Evolutionary conservation across 2,797 vertebrate species (phyloP).

Genomic region (Babyrousa celebensis): DNA sequence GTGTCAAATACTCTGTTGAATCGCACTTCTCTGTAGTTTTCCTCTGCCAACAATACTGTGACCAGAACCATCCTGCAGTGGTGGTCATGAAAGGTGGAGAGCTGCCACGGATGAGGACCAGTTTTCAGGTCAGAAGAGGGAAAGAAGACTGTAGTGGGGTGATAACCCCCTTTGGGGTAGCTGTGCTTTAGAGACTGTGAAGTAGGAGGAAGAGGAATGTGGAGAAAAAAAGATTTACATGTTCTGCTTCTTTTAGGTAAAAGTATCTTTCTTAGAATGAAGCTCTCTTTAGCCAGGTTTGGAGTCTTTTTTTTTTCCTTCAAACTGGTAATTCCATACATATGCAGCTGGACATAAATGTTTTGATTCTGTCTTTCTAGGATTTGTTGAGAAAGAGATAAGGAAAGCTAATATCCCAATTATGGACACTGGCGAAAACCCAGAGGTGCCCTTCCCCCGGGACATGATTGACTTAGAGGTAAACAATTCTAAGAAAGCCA

Average conservation of each 20-base stretch:
- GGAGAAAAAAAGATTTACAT: not conserved
- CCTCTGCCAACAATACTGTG: not conserved
- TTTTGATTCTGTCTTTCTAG: constrained; percentile 89
- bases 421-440: constrained; percentile 98
- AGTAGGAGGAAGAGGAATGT: not conserved
- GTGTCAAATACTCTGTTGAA: not conserved
- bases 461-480: constrained; percentile 99
- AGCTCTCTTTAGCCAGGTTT: not conserved
- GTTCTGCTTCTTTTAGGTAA: not conserved
- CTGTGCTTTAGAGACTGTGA: not conserved
- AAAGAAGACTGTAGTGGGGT: not conserved
- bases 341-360: not conserved
- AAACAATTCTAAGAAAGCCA: constrained; percentile 74
- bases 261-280: not conserved
- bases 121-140: not conserved
- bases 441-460: constrained; percentile 98
- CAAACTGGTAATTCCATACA: not conserved
- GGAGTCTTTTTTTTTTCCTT: not conserved
- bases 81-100: not conserved
- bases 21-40: not conserved
- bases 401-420: constrained; percentile 97
- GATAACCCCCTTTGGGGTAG: not conserved
- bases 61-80: not conserved
- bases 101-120: not conserved
- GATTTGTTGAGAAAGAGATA: constrained; percentile 99